Conservation (phyloP, 1,140 invertebrate genomes). For the Neodiprion virginianus region DNA sequence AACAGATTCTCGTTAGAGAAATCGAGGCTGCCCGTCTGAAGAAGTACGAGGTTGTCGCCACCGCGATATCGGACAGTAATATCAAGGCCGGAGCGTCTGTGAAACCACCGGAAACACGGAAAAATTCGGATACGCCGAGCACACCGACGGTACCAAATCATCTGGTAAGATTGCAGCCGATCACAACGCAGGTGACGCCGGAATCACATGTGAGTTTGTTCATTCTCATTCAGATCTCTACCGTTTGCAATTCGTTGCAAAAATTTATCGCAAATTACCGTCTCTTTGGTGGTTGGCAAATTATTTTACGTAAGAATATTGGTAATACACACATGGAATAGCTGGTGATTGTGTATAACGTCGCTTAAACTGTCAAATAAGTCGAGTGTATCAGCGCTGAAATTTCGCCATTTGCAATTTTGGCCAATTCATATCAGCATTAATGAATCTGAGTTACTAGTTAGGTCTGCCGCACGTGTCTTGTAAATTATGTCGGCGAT, state of each 20-base stretch:
- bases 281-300: no score
- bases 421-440: conserved; percentile 1
- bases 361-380: no score
- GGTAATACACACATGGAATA: no score
- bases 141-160: conserved; percentile 65
- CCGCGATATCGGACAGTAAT: conserved; percentile 35
- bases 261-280: no score
- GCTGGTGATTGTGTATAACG: no score
- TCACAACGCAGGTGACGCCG: conserved; percentile 46
- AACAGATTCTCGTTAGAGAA: conserved; percentile 81
- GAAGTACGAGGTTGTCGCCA: conserved; percentile 51
- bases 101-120: conserved; percentile 5
- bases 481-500: neutral
- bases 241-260: no score
- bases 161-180: conserved; percentile 69
- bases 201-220: conserved; percentile 55
- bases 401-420: neutral
- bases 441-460: neutral
- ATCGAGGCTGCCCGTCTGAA: conserved; percentile 77
- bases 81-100: conserved; percentile 6
- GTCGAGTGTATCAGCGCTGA: no score
- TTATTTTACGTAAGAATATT: no score
- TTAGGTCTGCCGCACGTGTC: neutral
- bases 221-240: neutral
- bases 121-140: conserved; percentile 20